phyloP scores from a whole-genome alignment of 2,888 invertebrate species.

The Pollenia angustigena region DNA sequence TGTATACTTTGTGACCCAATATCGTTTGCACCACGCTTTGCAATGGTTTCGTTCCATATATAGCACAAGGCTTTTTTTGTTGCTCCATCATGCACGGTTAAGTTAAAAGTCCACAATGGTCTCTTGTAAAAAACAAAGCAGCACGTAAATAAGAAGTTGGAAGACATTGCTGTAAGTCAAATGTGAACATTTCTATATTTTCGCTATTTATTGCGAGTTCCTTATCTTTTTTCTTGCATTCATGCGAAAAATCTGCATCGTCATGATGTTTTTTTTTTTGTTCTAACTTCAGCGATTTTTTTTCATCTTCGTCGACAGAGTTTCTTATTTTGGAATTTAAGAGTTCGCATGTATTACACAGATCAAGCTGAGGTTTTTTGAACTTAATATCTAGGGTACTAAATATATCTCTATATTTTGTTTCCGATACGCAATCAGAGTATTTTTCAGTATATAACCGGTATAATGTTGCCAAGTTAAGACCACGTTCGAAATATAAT shows the following conservation, averaged over 20 bases:
- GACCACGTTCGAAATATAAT: too few relatives aligned
- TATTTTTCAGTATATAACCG: too few relatives aligned
- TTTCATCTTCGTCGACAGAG: background rate
- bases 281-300: constrained; percentile 3
- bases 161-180: background rate
- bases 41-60: too few relatives aligned
- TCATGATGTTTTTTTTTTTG: constrained; percentile 20
- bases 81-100: too few relatives aligned
- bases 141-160: background rate
- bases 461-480: too few relatives aligned
- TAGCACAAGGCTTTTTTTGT: too few relatives aligned
- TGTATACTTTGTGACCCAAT: too few relatives aligned
- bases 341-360: background rate
- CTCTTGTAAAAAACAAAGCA: too few relatives aligned
- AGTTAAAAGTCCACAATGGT: too few relatives aligned
- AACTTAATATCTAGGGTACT: constrained; percentile 49
- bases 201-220: constrained; percentile 34
- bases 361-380: constrained; percentile 16
- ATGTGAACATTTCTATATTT: constrained; percentile 32
- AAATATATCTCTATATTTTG: background rate
- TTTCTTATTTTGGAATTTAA: constrained; percentile 28
- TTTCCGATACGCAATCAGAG: too few relatives aligned
- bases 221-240: constrained; percentile 33
- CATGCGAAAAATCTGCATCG: constrained; percentile 29
- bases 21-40: too few relatives aligned